These are phyloP conservation scores for Scomber colias DNA, from an alignment of 2,113 vertebrate species.

Conservation along the genomic window DNA sequence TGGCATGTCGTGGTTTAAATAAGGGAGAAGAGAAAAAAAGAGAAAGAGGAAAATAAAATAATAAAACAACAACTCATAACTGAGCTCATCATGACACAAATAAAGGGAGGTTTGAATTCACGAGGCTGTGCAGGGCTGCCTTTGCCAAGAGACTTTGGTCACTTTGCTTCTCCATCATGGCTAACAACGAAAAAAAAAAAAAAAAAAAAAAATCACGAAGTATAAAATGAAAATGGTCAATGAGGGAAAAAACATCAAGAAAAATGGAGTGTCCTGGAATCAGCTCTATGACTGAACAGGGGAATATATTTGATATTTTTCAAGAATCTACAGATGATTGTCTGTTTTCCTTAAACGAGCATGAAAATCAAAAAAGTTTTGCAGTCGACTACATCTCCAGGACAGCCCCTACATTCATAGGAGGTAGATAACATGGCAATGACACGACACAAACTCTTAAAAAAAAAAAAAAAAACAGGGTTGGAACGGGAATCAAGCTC, in stretches of 20 bases:
- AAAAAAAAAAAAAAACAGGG: not conserved
- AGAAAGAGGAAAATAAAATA: not conserved
- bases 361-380: conserved; percentile 22
- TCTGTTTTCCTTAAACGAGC: conserved; percentile 47
- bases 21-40: conserved; percentile 50
- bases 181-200: conserved; percentile 49
- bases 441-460: conserved; percentile 34
- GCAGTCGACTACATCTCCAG: conserved; percentile 66
- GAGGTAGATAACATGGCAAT: conserved; percentile 81
- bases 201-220: not conserved
- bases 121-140: conserved; percentile 70
- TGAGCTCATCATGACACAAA: conserved; percentile 69
- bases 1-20: conserved; percentile 85
- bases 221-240: conserved; percentile 39
- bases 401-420: conserved; percentile 80
- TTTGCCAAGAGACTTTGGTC: conserved; percentile 80
- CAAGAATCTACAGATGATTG: conserved; percentile 64
- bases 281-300: conserved; percentile 14
- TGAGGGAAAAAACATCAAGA: conserved; percentile 7
- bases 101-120: conserved; percentile 80
- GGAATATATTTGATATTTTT: conserved; percentile 17
- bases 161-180: conserved; percentile 75
- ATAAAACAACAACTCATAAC: conserved; percentile 48
- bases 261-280: conserved; percentile 66
- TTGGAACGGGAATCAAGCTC: conserved; percentile 45